Evolutionary conservation across 2,113 vertebrate species (phyloP).

Genomic region (Scalopus aquaticus): DNA sequence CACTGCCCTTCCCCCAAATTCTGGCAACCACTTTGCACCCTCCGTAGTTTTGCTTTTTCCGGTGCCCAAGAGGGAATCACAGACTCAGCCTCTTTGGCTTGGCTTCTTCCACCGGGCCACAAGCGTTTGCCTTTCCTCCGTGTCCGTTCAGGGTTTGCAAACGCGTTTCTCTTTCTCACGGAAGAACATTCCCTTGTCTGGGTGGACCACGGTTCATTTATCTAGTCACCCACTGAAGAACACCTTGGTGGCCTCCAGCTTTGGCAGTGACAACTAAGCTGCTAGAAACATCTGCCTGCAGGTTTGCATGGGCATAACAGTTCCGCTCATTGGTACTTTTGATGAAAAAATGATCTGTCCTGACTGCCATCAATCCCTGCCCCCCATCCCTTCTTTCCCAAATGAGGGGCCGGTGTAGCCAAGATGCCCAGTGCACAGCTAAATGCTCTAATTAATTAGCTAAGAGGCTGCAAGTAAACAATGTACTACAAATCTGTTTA

Average conservation of each 20-base stretch:
- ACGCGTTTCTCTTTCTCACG: background rate
- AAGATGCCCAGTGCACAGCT: background rate
- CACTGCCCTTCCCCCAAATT: background rate
- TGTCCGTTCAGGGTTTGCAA: background rate
- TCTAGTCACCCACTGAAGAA: background rate
- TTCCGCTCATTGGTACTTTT: slow-evolving; percentile 26
- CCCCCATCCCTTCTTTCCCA: background rate
- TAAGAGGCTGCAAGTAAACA: slow-evolving; percentile 44
- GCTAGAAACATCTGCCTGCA: background rate
- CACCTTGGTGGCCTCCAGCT: background rate
- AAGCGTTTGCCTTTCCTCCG: background rate
- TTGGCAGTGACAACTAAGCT: background rate
- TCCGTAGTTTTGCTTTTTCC: background rate
- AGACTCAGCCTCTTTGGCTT: background rate
- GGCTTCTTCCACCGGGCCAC: background rate
- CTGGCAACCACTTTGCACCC: background rate
- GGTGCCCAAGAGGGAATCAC: background rate
- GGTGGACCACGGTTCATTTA: background rate
- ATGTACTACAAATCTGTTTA: slow-evolving; percentile 61
- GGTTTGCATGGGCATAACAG: background rate
- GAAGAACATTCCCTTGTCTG: background rate
- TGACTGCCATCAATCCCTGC: background rate
- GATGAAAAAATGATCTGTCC: background rate
- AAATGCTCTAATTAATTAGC: slow-evolving; percentile 65
- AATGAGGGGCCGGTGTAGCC: background rate